phyloP scores from a whole-genome alignment of 1,140 invertebrate species.

The Heliconius congener region DNA sequence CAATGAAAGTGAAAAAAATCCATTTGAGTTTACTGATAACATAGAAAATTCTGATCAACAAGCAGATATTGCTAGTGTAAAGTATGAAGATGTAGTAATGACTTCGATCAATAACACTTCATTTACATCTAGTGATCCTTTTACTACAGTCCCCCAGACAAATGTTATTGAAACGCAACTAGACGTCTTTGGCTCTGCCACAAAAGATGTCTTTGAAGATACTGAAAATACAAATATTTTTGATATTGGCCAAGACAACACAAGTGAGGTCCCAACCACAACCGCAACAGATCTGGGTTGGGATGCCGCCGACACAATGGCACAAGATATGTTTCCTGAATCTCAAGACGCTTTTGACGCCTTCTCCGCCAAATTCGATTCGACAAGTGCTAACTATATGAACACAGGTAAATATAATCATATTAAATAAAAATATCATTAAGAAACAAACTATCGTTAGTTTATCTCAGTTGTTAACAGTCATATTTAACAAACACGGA shows the following conservation, averaged over 20 bases:
- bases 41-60: conserved; percentile 33
- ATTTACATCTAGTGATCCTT: conserved; percentile 20
- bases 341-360: conserved; percentile 84
- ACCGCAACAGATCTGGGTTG: conserved; percentile 42
- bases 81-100: conserved; percentile 39
- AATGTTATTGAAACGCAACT: conserved; percentile 24
- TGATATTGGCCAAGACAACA: conserved; percentile 6
- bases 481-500: no score
- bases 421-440: no score
- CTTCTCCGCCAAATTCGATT: conserved; percentile 93
- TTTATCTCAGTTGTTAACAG: no score
- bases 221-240: conserved; percentile 18
- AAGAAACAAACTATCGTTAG: no score
- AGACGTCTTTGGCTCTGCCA: conserved; percentile 33
- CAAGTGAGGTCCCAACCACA: not conserved
- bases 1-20: conserved; percentile 60
- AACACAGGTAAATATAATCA: conserved; percentile 50
- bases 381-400: conserved; percentile 68
- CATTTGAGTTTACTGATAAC: conserved; percentile 54
- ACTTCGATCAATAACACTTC: conserved; percentile 40
- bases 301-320: conserved; percentile 42
- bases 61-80: conserved; percentile 60
- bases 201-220: conserved; percentile 28
- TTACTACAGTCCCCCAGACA: conserved; percentile 4
- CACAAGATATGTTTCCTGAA: conserved; percentile 81